These are phyloP conservation scores for Rhinichthys klamathensis DNA, from an alignment of 2,113 vertebrate genomes.

Conservation along the genomic window DNA sequence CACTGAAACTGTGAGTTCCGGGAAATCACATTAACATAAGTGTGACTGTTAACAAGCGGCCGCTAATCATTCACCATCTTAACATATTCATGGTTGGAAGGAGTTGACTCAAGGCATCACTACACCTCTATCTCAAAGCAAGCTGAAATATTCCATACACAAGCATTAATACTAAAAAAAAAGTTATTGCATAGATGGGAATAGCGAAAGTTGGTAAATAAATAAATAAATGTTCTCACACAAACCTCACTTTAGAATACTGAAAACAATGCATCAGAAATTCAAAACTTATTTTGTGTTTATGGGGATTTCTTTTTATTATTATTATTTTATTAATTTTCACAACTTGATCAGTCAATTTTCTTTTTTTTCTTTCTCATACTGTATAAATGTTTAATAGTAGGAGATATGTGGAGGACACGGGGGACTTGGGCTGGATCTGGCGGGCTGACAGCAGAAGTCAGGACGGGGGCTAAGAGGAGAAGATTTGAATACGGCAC, in stretches of 20 bases:
- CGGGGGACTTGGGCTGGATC: conserved; percentile 53
- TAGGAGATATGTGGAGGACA: conserved; percentile 55
- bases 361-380: not conserved
- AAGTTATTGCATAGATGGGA: not conserved
- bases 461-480: conserved; percentile 62
- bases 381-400: conserved; percentile 74
- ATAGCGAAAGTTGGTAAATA: too few relatives aligned
- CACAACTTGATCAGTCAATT: not conserved
- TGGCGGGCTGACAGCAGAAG: conserved; percentile 63
- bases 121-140: not conserved
- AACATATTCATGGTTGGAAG: not conserved
- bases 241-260: not conserved
- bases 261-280: not conserved
- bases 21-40: conserved; percentile 72
- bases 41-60: conserved; percentile 70
- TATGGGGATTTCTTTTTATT: too few relatives aligned
- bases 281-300: too few relatives aligned
- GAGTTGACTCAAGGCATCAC: not conserved
- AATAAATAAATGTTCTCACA: too few relatives aligned
- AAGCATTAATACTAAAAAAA: not conserved
- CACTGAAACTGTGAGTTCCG: conserved; percentile 68
- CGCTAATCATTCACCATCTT: conserved; percentile 47
- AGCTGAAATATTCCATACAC: not conserved
- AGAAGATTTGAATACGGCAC: conserved; percentile 33
- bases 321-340: not conserved